Percentiles rank a stretch among this genome's conserved stretches.
These are phyloP conservation scores for Lordiphosa collinella DNA, from an alignment of 1,140 invertebrate species.

Conservation along the genomic window DNA sequence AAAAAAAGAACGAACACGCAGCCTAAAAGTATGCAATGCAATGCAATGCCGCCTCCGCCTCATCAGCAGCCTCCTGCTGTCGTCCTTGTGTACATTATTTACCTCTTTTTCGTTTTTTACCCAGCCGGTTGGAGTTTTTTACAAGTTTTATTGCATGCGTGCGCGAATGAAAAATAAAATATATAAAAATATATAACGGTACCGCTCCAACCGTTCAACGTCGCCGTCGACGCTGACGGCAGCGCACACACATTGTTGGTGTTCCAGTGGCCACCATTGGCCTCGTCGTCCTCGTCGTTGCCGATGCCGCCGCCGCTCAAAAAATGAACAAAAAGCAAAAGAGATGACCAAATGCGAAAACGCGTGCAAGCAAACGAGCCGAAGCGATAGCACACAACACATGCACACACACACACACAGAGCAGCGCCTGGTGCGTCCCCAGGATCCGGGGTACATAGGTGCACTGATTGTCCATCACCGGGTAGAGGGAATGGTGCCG, in stretches of 20 bases:
- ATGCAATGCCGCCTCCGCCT: constrained; percentile 53
- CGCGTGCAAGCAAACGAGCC: constrained; percentile 71
- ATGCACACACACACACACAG: no score
- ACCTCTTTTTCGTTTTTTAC: constrained; percentile 72
- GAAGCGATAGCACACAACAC: constrained; percentile 46
- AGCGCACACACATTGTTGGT: constrained; percentile 18
- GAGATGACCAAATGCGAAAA: constrained; percentile 74
- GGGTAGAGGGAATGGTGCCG: constrained; percentile 5
- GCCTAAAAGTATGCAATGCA: constrained; percentile 72
- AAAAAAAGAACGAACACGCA: constrained; percentile 44
- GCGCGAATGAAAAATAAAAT: constrained; percentile 78
- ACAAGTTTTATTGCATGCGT: constrained; percentile 76
- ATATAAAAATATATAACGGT: constrained; percentile 78
- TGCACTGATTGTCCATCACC: constrained; percentile 65
- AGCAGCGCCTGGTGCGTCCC: neutral
- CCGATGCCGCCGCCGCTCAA: constrained; percentile 21
- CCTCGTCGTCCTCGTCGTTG: constrained; percentile 4
- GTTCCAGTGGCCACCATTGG: constrained; percentile 19
- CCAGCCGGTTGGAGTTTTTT: constrained; percentile 51
- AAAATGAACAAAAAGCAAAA: constrained; percentile 77
- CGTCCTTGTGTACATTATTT: constrained; percentile 63
- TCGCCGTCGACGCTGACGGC: constrained; percentile 30
- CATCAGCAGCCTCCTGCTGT: constrained; percentile 4
- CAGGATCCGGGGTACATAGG: constrained; percentile 61
- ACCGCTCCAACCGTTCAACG: constrained; percentile 57